Conservation (phyloP, 2,888 invertebrate species). For the Rosalia funebris region DNA sequence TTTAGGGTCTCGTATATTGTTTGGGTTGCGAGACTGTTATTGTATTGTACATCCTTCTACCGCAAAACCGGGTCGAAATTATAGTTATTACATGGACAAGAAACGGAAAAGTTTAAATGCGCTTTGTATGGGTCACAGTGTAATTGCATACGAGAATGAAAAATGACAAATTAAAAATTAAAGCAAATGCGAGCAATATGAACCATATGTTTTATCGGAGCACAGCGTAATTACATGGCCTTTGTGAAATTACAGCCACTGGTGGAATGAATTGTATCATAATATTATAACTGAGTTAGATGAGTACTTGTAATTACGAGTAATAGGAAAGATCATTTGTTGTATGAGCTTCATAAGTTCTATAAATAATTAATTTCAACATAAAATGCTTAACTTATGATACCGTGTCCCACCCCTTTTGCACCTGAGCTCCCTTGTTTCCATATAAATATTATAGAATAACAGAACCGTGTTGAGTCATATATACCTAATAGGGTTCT, state of each 20-base stretch:
- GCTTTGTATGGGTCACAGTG: constrained; percentile 20
- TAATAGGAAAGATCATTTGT: too few species aligned
- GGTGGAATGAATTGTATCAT: too few species aligned
- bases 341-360: too few species aligned
- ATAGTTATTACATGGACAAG: constrained; percentile 46
- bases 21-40: constrained; percentile 49
- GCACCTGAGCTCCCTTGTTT: too few species aligned
- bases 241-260: not conserved
- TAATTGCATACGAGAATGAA: constrained; percentile 35
- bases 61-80: constrained; percentile 51
- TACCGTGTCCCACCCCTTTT: too few species aligned
- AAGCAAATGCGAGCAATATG: constrained; percentile 10
- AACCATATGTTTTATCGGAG: constrained; percentile 14
- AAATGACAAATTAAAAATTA: constrained; percentile 39
- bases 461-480: too few species aligned
- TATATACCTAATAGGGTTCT: too few species aligned
- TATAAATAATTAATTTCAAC: too few species aligned
- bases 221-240: not conserved
- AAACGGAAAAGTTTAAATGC: constrained; percentile 38
- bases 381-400: too few species aligned
- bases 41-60: constrained; percentile 45
- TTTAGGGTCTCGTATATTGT: constrained; percentile 54
- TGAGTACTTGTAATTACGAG: too few species aligned
- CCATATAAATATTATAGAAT: too few species aligned
- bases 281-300: too few species aligned